Percentiles rank a stretch among this genome's conserved stretches.
Conservation (phyloP, 2,888 invertebrate species). For the Drosophila trichaetosa region DNA sequence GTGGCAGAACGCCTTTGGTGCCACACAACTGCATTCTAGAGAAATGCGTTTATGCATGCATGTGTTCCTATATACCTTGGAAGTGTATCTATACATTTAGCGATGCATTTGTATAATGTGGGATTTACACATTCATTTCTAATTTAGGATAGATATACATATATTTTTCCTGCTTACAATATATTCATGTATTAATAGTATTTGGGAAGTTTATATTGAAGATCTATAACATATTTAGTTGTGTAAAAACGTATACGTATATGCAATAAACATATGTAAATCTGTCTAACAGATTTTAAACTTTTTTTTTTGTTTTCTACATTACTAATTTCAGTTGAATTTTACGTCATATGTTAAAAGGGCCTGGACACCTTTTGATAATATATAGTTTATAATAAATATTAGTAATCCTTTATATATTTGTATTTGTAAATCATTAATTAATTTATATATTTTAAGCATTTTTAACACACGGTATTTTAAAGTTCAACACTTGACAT, state of each 20-base stretch:
- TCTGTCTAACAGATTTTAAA: neutral
- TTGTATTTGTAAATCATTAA: neutral
- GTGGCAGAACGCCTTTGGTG: conserved; percentile 49
- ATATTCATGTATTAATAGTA: neutral
- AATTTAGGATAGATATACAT: neutral
- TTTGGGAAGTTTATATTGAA: too few species aligned
- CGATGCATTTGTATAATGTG: neutral
- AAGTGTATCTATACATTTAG: conserved; percentile 1
- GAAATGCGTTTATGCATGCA: conserved; percentile 4
- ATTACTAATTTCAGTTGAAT: neutral
- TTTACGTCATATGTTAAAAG: neutral
- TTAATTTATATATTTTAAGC: neutral
- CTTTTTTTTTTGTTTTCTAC: neutral
- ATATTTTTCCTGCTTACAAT: neutral
- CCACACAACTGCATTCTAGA: conserved; percentile 36
- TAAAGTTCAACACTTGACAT: neutral
- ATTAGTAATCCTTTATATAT: neutral
- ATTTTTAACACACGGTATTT: neutral
- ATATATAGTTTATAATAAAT: neutral
- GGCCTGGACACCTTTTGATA: neutral
- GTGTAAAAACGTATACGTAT: neutral
- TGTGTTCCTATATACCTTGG: neutral
- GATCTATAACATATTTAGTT: neutral
- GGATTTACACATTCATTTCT: neutral
- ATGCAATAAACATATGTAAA: neutral